These are phyloP conservation scores for Cepaea nemoralis DNA, from an alignment of 1,140 invertebrate species.

Conservation along the genomic window DNA sequence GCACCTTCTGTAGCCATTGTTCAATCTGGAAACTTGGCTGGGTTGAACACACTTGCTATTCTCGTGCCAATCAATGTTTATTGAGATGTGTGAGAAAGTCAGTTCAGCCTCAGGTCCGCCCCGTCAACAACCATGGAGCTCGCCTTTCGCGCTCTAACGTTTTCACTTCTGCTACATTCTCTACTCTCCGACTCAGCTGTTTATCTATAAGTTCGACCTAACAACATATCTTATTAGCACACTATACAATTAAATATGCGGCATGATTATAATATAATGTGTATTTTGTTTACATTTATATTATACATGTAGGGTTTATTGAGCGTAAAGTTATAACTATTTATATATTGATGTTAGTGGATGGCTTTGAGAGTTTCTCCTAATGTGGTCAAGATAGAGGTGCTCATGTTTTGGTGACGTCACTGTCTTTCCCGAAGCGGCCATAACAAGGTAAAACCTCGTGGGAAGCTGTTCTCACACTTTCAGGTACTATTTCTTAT, in stretches of 20 bases:
- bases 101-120: too few species aligned
- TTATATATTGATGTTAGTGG: too few species aligned
- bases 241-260: too few species aligned
- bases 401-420: constrained; percentile 25
- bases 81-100: too few species aligned
- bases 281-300: too few species aligned
- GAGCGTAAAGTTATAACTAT: too few species aligned
- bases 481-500: constrained; percentile 16
- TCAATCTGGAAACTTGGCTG: too few species aligned
- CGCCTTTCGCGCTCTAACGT: not conserved
- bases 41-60: too few species aligned
- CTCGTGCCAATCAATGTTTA: too few species aligned
- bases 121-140: not conserved
- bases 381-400: constrained; percentile 12
- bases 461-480: constrained; percentile 4
- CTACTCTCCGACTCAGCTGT: not conserved
- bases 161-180: not conserved
- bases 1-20: constrained; percentile 26
- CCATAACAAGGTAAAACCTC: constrained; percentile 30
- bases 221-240: not conserved
- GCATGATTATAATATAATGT: not conserved
- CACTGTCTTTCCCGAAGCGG: constrained; percentile 33
- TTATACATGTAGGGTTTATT: too few species aligned
- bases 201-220: not conserved
- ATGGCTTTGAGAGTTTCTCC: not conserved